phyloP scores from a whole-genome alignment of 1,140 invertebrate species.

The Conus betulinus region DNA sequence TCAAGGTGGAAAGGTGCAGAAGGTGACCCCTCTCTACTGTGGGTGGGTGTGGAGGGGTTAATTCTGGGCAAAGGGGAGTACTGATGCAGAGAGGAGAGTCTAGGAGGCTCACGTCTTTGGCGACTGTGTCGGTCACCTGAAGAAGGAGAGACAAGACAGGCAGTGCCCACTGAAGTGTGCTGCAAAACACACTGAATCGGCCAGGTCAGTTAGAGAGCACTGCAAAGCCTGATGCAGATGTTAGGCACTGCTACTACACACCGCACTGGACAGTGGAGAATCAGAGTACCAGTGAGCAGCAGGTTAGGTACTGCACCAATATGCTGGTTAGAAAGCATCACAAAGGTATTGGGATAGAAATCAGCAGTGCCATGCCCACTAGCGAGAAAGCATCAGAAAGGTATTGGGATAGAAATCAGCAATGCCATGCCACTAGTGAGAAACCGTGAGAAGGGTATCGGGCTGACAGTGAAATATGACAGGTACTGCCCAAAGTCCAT shows the following conservation, averaged over 20 bases:
- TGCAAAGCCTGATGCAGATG: background rate
- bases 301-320: background rate
- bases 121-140: slow-evolving; percentile 38
- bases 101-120: slow-evolving; percentile 31
- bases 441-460: too few relatives aligned
- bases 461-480: too few relatives aligned
- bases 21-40: slow-evolving; percentile 27
- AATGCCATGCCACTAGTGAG: too few relatives aligned
- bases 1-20: background rate
- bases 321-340: too few relatives aligned
- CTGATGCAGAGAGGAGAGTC: slow-evolving; percentile 43
- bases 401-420: too few relatives aligned
- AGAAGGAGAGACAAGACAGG: background rate
- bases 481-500: too few relatives aligned
- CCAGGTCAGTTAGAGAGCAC: background rate
- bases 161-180: background rate
- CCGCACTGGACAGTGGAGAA: too few relatives aligned
- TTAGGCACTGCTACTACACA: background rate
- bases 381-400: too few relatives aligned
- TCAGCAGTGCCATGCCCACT: too few relatives aligned
- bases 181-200: background rate
- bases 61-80: slow-evolving; percentile 55
- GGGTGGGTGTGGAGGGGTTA: slow-evolving; percentile 25
- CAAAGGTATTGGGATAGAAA: too few relatives aligned
- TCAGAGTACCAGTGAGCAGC: background rate